Evolutionary conservation across 2,113 vertebrate genomes (phyloP).

Genomic region (Colius striatus): DNA sequence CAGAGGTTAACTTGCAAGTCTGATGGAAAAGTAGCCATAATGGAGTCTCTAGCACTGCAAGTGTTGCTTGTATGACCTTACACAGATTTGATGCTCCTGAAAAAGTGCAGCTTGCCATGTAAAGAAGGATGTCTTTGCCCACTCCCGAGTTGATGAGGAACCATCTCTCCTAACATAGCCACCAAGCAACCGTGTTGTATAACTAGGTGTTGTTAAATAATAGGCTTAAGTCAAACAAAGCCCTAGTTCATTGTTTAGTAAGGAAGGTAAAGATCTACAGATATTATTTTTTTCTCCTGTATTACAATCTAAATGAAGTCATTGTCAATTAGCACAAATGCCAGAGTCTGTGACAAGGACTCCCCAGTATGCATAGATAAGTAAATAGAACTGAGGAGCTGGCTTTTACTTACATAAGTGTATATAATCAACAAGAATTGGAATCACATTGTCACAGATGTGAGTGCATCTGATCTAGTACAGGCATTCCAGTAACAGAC

Average conservation of each 20-base stretch:
- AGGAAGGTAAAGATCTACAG: not conserved
- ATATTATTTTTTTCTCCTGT: not conserved
- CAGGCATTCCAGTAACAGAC: not conserved
- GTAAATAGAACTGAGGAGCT: not conserved
- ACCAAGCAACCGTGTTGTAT: not conserved
- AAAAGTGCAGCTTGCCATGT: not conserved
- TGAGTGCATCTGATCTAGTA: not conserved
- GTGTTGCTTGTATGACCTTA: not conserved
- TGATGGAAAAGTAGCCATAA: not conserved
- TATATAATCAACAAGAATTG: not conserved
- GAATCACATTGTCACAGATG: not conserved
- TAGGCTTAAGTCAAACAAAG: not conserved
- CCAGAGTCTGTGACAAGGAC: not conserved
- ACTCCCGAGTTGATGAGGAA: not conserved
- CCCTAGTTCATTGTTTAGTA: not conserved
- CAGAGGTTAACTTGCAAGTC: conserved; percentile 43
- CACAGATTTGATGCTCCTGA: not conserved
- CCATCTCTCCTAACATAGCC: not conserved
- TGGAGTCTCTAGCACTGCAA: not conserved
- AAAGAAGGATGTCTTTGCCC: not conserved
- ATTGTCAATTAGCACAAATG: conserved; percentile 2
- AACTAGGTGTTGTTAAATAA: not conserved
- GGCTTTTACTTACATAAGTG: not conserved
- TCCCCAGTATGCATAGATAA: not conserved
- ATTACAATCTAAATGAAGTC: not conserved